phyloP scores from a whole-genome alignment of 2,113 vertebrate species.

The Calyptomena viridis region DNA sequence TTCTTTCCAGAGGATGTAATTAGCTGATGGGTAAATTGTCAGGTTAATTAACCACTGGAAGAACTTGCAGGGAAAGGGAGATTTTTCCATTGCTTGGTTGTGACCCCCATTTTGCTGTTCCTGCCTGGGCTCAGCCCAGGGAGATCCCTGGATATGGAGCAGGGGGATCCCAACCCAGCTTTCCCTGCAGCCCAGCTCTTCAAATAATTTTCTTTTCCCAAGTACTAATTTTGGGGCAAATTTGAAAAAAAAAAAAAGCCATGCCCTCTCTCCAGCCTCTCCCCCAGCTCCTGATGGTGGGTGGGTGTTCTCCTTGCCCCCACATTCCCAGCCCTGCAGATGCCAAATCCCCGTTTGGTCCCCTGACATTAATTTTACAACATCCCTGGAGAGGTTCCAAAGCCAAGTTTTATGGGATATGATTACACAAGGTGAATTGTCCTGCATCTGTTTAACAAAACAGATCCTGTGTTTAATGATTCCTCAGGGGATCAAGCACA shows the following conservation, averaged over 20 bases:
- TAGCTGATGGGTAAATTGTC: neutral
- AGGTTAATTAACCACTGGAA: neutral
- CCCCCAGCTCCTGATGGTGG: too few species aligned
- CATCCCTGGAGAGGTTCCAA: constrained; percentile 69
- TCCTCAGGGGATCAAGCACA: constrained; percentile 49
- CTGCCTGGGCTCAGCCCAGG: fast-evolving
- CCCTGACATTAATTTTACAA: constrained; percentile 72
- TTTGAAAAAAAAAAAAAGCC: neutral
- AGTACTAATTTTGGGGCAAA: neutral
- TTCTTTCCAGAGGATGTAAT: neutral
- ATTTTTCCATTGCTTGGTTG: neutral
- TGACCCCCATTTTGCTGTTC: neutral
- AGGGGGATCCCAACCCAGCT: fast-evolving
- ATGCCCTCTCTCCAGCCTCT: neutral
- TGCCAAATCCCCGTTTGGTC: constrained; percentile 46
- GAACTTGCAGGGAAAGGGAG: neutral
- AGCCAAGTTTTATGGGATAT: constrained; percentile 74
- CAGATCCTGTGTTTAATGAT: constrained; percentile 60
- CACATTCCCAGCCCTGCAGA: neutral
- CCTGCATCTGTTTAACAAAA: constrained; percentile 71
- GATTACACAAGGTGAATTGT: constrained; percentile 79
- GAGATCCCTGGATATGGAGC: fast-evolving
- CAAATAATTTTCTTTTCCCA: neutral
- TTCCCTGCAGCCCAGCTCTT: neutral
- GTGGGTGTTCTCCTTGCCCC: neutral